A percentile compares a stretch with the other conserved stretches of the same genome.
phyloP scores from a whole-genome alignment of 2,888 invertebrate species.

The Cremastinae sp. region DNA sequence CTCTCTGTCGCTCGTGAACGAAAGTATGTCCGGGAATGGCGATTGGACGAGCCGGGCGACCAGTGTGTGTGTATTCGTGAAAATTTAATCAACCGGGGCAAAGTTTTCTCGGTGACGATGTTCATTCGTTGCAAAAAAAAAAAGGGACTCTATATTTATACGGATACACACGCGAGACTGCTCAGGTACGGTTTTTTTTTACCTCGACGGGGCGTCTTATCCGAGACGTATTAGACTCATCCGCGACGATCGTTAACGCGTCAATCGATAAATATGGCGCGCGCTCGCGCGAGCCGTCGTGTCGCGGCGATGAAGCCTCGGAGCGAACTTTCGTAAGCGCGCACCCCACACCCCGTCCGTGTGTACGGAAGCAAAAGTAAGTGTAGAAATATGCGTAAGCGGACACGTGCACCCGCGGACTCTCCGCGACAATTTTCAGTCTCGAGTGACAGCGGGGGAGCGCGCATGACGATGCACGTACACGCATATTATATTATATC shows the following conservation, averaged over 20 bases:
- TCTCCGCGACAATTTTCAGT: slow-evolving; percentile 21
- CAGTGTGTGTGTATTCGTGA: slow-evolving; percentile 57
- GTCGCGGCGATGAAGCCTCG: slow-evolving; percentile 49
- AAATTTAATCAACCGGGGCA: slow-evolving; percentile 59
- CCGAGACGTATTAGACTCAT: slow-evolving; percentile 22
- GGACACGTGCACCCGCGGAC: neutral
- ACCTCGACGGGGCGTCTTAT: neutral
- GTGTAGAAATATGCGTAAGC: slow-evolving; percentile 21
- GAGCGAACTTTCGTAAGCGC: slow-evolving; percentile 6
- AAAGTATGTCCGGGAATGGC: slow-evolving; percentile 39
- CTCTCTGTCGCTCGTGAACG: neutral
- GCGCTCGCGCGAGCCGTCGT: too few relatives aligned
- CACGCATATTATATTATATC: neutral
- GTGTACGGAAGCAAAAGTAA: neutral
- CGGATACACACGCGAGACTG: neutral
- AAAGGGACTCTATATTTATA: slow-evolving; percentile 7
- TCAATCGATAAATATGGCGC: slow-evolving; percentile 53
- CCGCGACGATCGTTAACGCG: slow-evolving; percentile 47
- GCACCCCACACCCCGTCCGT: too few relatives aligned
- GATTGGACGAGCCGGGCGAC: slow-evolving; percentile 20
- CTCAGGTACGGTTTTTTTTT: neutral
- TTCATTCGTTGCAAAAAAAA: slow-evolving; percentile 42
- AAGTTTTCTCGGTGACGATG: slow-evolving; percentile 58
- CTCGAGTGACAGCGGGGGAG: neutral
- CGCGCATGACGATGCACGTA: slow-evolving; percentile 22